Conservation (phyloP, 2,797 vertebrate genomes). For the Telmatherina bonti region DNA sequence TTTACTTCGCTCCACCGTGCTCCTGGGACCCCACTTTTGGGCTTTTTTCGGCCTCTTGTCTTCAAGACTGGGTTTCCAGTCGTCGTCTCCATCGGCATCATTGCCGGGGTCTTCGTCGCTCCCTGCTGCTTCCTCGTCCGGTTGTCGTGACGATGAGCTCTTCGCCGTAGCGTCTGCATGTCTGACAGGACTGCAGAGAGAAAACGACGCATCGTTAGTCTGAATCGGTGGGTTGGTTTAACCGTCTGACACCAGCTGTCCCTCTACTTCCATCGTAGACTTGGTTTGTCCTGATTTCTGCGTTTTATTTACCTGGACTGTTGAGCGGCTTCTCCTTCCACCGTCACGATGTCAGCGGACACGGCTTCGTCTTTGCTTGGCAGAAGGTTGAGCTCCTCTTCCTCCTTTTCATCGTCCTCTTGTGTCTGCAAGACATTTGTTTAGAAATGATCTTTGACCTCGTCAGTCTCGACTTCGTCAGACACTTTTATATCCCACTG, state of each 20-base stretch:
- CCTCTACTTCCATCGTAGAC: no score
- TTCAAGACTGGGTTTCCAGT: constrained; percentile 29
- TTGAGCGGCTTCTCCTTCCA: accelerated
- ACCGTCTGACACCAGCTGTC: no score
- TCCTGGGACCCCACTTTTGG: background rate
- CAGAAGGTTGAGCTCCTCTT: constrained; percentile 1
- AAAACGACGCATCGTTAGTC: no score
- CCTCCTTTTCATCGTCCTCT: constrained; percentile 4
- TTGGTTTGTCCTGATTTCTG: no score
- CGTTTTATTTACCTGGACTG: constrained; percentile 14
- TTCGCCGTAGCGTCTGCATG: background rate
- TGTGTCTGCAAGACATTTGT: constrained; percentile 4
- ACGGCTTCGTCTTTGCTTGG: accelerated
- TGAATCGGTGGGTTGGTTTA: no score
- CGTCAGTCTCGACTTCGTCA: background rate
- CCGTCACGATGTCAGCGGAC: accelerated
- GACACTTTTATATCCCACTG: background rate
- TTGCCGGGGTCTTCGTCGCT: background rate
- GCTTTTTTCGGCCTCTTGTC: accelerated
- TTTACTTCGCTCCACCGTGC: background rate
- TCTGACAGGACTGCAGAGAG: background rate
- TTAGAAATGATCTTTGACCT: no score
- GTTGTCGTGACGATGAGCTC: background rate
- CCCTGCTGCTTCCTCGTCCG: background rate
- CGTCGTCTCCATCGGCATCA: background rate